phyloP scores from a whole-genome alignment of 2,888 invertebrate genomes.

The Sinotaia quadrata region DNA sequence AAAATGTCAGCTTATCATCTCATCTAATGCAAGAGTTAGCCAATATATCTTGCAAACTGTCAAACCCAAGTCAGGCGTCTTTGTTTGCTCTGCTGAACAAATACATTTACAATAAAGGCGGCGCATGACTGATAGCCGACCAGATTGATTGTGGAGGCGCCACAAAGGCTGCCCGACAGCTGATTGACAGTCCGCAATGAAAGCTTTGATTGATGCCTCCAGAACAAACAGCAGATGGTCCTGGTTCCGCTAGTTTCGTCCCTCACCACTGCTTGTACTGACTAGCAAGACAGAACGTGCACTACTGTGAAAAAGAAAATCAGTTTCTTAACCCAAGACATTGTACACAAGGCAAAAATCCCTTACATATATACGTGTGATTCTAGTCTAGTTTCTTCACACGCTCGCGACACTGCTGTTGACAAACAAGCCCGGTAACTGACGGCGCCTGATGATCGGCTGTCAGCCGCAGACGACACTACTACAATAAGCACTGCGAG shows the following conservation, averaged over 20 bases:
- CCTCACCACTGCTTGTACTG: not conserved
- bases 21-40: constrained; percentile 50
- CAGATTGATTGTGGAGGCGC: constrained; percentile 67
- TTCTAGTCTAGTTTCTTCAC: not conserved
- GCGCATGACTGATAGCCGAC: constrained; percentile 64
- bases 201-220: constrained; percentile 67
- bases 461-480: constrained; percentile 22
- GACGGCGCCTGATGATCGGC: constrained; percentile 23
- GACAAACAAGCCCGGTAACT: constrained; percentile 26
- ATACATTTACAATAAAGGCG: constrained; percentile 67
- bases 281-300: not conserved
- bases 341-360: no score
- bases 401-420: constrained; percentile 16
- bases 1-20: constrained; percentile 44
- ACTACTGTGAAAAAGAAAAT: no score
- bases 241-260: constrained; percentile 17
- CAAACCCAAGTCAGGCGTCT: constrained; percentile 56
- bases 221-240: constrained; percentile 65
- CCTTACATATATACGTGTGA: constrained; percentile 6
- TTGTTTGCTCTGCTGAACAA: constrained; percentile 69
- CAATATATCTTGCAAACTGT: constrained; percentile 56
- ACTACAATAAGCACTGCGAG: constrained; percentile 13
- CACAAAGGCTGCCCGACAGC: constrained; percentile 66
- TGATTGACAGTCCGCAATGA: constrained; percentile 70
- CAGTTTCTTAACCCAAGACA: no score